Percentiles rank a stretch among this genome's conserved stretches.
These are phyloP conservation scores for Liopterus haemorrhoidalis DNA, from an alignment of 2,888 invertebrate species.

Conservation along the genomic window DNA sequence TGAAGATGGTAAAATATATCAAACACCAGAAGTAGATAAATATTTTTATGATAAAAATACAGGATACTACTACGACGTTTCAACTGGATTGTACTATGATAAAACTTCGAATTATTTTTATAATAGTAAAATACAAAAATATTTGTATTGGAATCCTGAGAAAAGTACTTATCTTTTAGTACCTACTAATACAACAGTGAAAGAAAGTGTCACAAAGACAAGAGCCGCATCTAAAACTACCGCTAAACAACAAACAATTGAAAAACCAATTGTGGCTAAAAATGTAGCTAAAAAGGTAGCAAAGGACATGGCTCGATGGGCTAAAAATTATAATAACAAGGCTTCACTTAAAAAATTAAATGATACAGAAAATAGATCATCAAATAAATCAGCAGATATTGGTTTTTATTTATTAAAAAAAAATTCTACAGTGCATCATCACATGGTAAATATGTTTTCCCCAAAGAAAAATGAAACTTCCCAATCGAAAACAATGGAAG, in stretches of 20 bases:
- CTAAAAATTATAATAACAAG: slow-evolving; percentile 92
- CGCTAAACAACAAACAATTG: slow-evolving; percentile 61
- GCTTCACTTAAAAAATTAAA: slow-evolving; percentile 59
- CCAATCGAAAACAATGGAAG: too few species aligned
- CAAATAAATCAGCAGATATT: slow-evolving; percentile 80
- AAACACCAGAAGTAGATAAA: slow-evolving; percentile 82
- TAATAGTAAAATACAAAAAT: slow-evolving; percentile 84
- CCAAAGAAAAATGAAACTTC: too few species aligned
- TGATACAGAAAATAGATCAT: slow-evolving; percentile 39
- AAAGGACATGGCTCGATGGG: slow-evolving; percentile 93
- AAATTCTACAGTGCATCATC: slow-evolving; percentile 36
- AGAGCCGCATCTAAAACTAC: slow-evolving; percentile 29
- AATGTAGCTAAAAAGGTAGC: slow-evolving; percentile 97
- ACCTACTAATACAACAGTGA: slow-evolving; percentile 39
- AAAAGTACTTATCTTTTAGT: slow-evolving; percentile 59
- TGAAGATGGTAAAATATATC: slow-evolving; percentile 61
- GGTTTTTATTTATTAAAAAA: slow-evolving; percentile 86
- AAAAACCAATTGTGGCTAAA: slow-evolving; percentile 89
- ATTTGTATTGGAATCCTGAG: slow-evolving; percentile 90
- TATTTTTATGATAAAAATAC: slow-evolving; percentile 93
- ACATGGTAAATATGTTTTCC: too few species aligned
- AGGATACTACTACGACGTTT: slow-evolving; percentile 92
- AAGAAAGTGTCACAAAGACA: too few species aligned
- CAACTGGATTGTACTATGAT: slow-evolving; percentile 93
- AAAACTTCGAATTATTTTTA: slow-evolving; percentile 93